Base-by-base conservation (phyloP, 2,888 invertebrate genomes). In the Rhaphigaster nebulosa region DNA sequence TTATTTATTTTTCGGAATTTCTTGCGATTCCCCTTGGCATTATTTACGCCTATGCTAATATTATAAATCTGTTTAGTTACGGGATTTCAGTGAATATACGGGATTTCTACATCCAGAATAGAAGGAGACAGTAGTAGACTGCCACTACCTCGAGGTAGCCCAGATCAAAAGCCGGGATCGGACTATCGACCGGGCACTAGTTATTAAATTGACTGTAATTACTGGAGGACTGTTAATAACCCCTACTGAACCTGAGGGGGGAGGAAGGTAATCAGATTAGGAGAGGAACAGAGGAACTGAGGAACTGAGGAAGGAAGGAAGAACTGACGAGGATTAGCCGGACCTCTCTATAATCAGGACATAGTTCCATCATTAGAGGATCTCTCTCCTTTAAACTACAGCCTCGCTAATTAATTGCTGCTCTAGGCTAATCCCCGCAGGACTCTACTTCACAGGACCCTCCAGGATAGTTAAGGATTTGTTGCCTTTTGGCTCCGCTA, bases 191-290 rank as follows among this genome's bases (percentile, higher is more conserved):
- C 70, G 70, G 34, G 34, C 70, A 76, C 20, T 76, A 76, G 70
- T 76, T 76, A 76, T 76, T 76, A 76, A 76, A 76, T 76, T 76
- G 70, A 76, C 70, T 76, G 34, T 34, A 76, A 76, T 76, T 76
- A 76, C 70, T 4, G 70, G 38, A 76, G 70, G 70, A 76, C 70
- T 76, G 70, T 76, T 76, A 76, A 76, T 76, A 76, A 38, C 70
- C 70, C 70, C 70, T 5, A 76, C 29, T 12, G n/a, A 10, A 2
- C 52, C 52, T 13, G 23, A 2, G 10, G 13, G 29, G 70, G 29
- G 20, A 20, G 70, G 70, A 13, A 0, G 20, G 70, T 76, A 76
- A 76, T 76, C 70, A 76, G 70, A 76, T 76, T 76, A 76, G 70
- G 20, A 18, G 34, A 34, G 29, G 34, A 29, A 70, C 18, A 34